Evolutionary conservation across 1,140 invertebrate species (phyloP), one percentile per base, ranked within the genome.

Genomic region (Cotesia vestalis): DNA sequence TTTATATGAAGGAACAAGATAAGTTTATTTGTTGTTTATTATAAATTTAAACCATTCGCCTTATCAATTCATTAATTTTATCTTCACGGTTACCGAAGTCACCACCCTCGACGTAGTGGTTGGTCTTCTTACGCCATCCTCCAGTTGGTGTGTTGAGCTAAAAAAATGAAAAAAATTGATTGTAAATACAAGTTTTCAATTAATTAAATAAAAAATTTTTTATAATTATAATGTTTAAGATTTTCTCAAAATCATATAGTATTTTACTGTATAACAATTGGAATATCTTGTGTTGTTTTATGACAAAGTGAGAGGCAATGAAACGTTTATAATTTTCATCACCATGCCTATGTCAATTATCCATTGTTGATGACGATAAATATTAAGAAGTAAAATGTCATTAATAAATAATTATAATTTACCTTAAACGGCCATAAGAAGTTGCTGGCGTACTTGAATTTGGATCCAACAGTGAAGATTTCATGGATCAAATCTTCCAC

Each of bases 351-450:
- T 82, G 81, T 85, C 81, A 77, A 51, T 35, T 35, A 17, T 14
- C 11, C 52, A 70, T 46, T 52, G 5, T 14, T n/a, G 12, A 40
- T 36, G 27, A 27, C 38, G 61, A 71, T 60, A 6, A 69, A 62
- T 74, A 53, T 64, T 72, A 66, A 46, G 59, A 62, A 20, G 11
- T 38, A 46, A 67, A 64, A 66, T 27, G 68, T 17, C n/a, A 27
- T 53, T 60, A 64, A 27, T 27, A 3, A 27, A 27, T 27, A 69
- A 71, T 55, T 64, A 46, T 40, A 72, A 75, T 75, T 83, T 87
- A 91, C 91, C 89, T 99, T 99, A 90, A 99, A 99, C 52, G 97
- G 96, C 98, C 98, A 99, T 78, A 99, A 88, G 92, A 98, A 99
- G 90, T 99, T 99, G 78, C 95, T 95, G 66, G 95, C 98, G 79